Evolutionary conservation across 2,888 invertebrate genomes (phyloP), one percentile per base, ranked within the genome.

Genomic region (Tuberolachnus salignus): DNA sequence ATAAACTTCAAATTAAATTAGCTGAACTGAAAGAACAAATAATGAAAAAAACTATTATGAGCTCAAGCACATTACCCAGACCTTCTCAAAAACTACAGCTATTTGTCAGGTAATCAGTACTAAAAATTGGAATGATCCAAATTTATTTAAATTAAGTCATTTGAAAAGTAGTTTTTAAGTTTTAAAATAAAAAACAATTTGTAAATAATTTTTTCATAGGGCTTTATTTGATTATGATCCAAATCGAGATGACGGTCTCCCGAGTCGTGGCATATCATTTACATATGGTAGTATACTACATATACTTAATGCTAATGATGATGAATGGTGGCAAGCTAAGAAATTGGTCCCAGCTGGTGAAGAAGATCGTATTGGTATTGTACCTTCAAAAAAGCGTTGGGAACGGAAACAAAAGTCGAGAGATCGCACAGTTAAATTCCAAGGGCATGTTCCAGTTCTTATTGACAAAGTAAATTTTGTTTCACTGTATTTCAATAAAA

Each of bases 301-400:
- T 86, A 98, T 99, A 82, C 97, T 97, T 82, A 99, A 99, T 86
- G 98, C 98, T 81, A 95, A 96, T 81, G 99, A 99, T 86, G 98
- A 99, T 86, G 98, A 99, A 85, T 99, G 99, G 99, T 99, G 99
- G 99, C 98, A 98, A 86, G 98, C 97, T 69, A 90, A 90, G 86
- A 89, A 89, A 83, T 88, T 88, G 83, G 84, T 89, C 83, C 85
- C 88, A 81, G 85, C 88, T 73, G 93, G 94, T 80, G 93, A 95
- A 75, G 94, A 96, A 82, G 93, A 92, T 83, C 92, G 94, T 26
- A 92, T 97, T 86, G 98, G 98, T 80, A 98, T 98, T 85, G 94
- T 98, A 84, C 98, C 98, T 74, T 97, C 97, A 83, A 97, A 97
- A 86, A 89, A 92, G 82, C 90, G 95, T 83, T 95, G 95, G 92